Conservation (phyloP, 2,113 vertebrate species). For the Suricata suricatta region DNA sequence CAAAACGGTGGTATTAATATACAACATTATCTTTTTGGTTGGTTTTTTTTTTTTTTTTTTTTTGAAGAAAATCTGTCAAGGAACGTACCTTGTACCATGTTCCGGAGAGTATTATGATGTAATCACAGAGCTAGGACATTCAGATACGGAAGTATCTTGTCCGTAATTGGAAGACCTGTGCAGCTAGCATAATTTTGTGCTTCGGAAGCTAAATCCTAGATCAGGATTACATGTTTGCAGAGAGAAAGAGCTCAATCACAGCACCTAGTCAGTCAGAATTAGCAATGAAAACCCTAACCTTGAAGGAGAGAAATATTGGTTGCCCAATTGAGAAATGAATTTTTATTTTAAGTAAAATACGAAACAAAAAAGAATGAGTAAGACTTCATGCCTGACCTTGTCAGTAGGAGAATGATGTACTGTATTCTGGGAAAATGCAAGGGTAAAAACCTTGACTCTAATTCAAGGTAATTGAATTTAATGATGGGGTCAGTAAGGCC, state of each 20-base stretch:
- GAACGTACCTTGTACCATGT: not conserved
- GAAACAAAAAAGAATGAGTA: not conserved
- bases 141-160: not conserved
- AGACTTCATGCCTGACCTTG: not conserved
- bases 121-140: constrained; percentile 1
- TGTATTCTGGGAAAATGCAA: not conserved
- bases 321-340: not conserved
- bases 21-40: not conserved
- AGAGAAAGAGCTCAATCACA: not conserved
- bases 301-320: not conserved
- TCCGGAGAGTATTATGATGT: not conserved
- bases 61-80: not conserved
- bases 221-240: not conserved
- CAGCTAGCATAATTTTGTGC: not conserved
- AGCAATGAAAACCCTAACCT: not conserved
- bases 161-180: not conserved
- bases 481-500: not conserved
- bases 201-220: not conserved
- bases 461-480: not conserved
- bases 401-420: not conserved
- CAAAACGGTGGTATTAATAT: not conserved
- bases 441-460: not conserved
- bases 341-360: constrained; percentile 34
- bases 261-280: not conserved
- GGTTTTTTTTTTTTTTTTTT: not conserved